Base-by-base conservation (phyloP, 2,888 invertebrate genomes). In the Perizoma flavofasciatum region DNA sequence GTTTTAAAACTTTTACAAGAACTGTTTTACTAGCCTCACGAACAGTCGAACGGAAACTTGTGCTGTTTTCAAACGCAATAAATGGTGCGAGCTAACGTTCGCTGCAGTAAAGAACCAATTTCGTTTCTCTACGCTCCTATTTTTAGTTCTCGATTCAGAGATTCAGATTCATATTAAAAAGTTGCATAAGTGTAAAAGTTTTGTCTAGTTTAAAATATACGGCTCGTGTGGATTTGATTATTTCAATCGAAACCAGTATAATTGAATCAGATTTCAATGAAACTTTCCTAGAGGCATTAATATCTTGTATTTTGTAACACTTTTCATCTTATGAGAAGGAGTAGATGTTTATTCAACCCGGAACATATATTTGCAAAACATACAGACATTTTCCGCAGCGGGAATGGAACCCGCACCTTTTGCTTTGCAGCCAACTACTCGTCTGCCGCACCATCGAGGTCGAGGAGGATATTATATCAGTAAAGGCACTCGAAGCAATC, bases 1-100 rank as follows among this genome's bases (percentile, higher is more conserved):
- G 75, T 83, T 88, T 86, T 82, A 83, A 86, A 89, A 88, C 84
- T 89, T 86, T 82, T 83, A 85, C 83, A 83, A 86, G 83, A 85
- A 85, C 80, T 82, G 84, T 85, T 81, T 81, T 78, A 68, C 70
- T 77, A 69, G 76, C 79, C 81, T 80, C 78, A 74, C 75, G 79
- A 76, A 75, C 80, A 72, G 80, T 77, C 70, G 71, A 76, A 74
- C 76, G 75, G 82, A 88, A 88, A 88, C 83, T 89, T 88, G 79
- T 73, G 80, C 85, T 80, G 81, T 86, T 82, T 82, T 78, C 74
- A 77, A 80, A 79, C 80, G 86, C 88, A 86, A 88, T 89, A 88
- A 89, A 88, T 87, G 88, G 82, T 74, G 78, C 83, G 86, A 86
- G 83, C 79, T 81, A 72, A 78, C 80, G 72, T 75, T 78, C 75